A percentile compares a stretch with the other conserved stretches of the same genome.
Conservation (phyloP, 2,797 vertebrate species). For the Falco concolor region DNA sequence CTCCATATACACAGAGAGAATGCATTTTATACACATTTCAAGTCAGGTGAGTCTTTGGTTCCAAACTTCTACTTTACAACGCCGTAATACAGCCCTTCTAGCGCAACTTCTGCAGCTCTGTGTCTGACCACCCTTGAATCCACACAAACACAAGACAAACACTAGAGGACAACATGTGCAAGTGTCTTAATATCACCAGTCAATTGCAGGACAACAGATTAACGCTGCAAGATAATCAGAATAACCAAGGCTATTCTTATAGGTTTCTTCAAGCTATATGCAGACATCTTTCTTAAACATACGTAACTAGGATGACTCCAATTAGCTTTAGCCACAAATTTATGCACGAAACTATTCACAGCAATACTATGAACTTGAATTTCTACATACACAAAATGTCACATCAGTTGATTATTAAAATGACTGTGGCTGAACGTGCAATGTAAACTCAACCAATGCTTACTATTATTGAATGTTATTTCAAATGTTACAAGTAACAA, state of each 20-base stretch:
- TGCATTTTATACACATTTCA: not conserved
- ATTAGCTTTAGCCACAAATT: not conserved
- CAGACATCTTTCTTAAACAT: not conserved
- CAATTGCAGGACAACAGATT: not conserved
- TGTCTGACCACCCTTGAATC: not conserved
- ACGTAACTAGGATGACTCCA: not conserved
- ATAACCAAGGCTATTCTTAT: not conserved
- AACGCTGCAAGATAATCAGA: not conserved
- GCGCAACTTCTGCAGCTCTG: not conserved
- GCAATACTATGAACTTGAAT: not conserved
- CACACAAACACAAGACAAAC: not conserved
- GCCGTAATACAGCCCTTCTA: not conserved
- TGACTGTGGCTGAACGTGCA: not conserved
- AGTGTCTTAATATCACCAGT: not conserved
- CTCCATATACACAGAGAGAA: not conserved
- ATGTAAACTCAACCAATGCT: not conserved
- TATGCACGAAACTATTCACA: not conserved
- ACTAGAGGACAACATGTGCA: not conserved
- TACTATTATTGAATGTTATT: not conserved
- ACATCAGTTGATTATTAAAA: not conserved
- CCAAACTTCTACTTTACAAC: not conserved
- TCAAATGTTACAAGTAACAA: not conserved
- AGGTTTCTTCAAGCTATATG: not conserved
- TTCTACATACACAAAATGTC: not conserved
- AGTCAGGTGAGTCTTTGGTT: not conserved